Evolutionary conservation across 2,888 invertebrate genomes (phyloP), one percentile per base, ranked within the genome.

Genomic region (Leistus spinibarbis): DNA sequence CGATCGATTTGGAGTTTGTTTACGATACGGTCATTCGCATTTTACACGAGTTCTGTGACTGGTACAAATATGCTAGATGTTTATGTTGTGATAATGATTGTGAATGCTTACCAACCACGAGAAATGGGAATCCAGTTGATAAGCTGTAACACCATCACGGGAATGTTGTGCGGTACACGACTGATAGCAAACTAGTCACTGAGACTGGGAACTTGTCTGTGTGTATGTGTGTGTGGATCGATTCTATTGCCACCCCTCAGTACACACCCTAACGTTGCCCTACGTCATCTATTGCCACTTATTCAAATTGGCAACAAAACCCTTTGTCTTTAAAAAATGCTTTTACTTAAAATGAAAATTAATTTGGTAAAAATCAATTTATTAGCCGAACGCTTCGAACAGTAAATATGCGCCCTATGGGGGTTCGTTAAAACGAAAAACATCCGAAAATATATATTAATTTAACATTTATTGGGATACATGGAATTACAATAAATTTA

Each of bases 11-110:
- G 10, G 57, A 23, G 67, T 73, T 73, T 73, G 73, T 73, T 73
- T 73, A 73, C 73, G 53, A 54, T 57, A 67, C 73, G 73, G 73
- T 73, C 73, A 73, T 73, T 73, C 73, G 73, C 73, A 66, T 57
- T 62, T 67, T 22, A n/a, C 53, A n/a, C n/a, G 3, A 20, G 10
- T 10, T 19, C 19, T 20, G 3, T 19, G 60, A 20, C 60, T 20
- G 20, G 20, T 13, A 60, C 60, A 9, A 2, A 60, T 60, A 7
- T 10, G 10, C 20, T 19, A 16, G 10, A 19, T 2, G 20, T 20
- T 60, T 10, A 17, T 60, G 22, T 60, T 1, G 16, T 60, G 60
- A 3, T 19, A 65, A 56, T n/a, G 24, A 19, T 23, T 7, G 64
- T 22, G 20, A 20, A 69, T 72, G 67, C 69, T 77, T 40, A 69